Evolutionary conservation across 2,888 invertebrate species (phyloP).

Genomic region (Morpho deidamia): DNA sequence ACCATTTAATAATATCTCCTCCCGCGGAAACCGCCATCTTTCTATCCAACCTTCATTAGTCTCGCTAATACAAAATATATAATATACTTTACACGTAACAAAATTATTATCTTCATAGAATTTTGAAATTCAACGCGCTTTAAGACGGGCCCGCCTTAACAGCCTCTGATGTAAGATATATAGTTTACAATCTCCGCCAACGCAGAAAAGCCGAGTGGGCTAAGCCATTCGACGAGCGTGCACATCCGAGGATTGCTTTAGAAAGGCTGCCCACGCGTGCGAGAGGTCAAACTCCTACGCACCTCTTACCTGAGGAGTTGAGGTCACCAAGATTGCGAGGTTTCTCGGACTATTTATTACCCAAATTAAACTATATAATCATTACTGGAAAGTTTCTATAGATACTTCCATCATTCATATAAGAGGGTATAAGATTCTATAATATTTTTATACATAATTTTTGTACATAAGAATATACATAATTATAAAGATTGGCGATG

Average conservation of each 20-base stretch:
- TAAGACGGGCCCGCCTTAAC: constrained; percentile 1
- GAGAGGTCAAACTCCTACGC: constrained; percentile 68
- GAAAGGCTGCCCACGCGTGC: constrained; percentile 66
- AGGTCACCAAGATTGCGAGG: neutral
- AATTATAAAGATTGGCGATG: no score
- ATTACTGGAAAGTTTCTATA: neutral
- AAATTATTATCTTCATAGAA: constrained; percentile 9
- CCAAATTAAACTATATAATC: no score
- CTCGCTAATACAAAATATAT: no score
- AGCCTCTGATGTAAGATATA: constrained; percentile 15
- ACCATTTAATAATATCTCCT: no score
- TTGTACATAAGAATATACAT: no score
- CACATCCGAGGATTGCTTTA: constrained; percentile 30
- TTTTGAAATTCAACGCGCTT: constrained; percentile 10
- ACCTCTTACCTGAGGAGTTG: constrained; percentile 31
- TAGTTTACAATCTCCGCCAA: constrained; percentile 25
- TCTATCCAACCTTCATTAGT: no score
- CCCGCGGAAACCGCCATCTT: no score
- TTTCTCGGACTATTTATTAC: neutral
- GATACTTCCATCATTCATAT: neutral
- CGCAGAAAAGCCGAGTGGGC: constrained; percentile 25
- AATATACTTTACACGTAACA: no score
- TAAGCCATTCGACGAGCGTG: constrained; percentile 19
- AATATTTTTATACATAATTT: no score
- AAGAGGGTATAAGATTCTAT: no score